These are phyloP conservation scores for Dysdera silvatica DNA, from an alignment of 1,140 invertebrate genomes.

Conservation along the genomic window DNA sequence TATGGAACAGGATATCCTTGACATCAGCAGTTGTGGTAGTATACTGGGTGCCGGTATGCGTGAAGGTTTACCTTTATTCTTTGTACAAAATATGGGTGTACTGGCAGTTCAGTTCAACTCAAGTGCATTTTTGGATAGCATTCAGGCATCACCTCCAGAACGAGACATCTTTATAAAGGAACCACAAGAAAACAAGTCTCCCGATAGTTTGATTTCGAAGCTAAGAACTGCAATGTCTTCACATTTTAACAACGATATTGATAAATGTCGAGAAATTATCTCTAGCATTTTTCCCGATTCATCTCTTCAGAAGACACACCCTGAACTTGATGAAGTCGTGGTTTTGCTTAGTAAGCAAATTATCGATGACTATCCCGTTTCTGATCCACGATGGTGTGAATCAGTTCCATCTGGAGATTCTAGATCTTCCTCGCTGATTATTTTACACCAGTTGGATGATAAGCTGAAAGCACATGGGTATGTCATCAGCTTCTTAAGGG, in stretches of 20 bases:
- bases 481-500: constrained; percentile 62
- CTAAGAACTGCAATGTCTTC: constrained; percentile 10
- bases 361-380: constrained; percentile 76
- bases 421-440: constrained; percentile 60
- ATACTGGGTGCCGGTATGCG: too few species aligned
- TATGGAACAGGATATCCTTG: too few species aligned
- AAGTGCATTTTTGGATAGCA: too few species aligned
- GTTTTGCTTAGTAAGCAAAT: constrained; percentile 65
- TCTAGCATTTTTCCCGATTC: not conserved
- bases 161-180: too few species aligned
- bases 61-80: too few species aligned
- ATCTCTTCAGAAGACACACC: not conserved
- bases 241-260: not conserved
- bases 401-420: constrained; percentile 37
- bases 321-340: constrained; percentile 57
- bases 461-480: constrained; percentile 68
- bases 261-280: not conserved
- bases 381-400: constrained; percentile 75
- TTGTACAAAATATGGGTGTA: too few species aligned
- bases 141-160: too few species aligned
- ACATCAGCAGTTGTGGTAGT: too few species aligned
- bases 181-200: too few species aligned
- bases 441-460: constrained; percentile 70
- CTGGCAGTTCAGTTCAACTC: too few species aligned
- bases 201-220: constrained; percentile 6